phyloP scores from a whole-genome alignment of 2,888 invertebrate genomes.

The Parnassius orleans region DNA sequence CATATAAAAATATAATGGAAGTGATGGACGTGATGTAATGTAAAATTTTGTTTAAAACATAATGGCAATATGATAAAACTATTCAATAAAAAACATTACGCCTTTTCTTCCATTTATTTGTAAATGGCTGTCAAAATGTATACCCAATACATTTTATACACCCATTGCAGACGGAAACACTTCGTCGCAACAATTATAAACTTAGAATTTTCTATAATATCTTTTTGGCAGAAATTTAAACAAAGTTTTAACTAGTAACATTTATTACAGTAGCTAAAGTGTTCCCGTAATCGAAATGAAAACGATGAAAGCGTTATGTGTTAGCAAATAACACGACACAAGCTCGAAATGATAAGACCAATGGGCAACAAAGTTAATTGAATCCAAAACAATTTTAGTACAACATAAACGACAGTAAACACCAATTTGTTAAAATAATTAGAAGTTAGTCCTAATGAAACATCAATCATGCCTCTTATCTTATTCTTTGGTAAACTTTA shows the following conservation, averaged over 20 bases:
- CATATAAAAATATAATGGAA: constrained; percentile 5
- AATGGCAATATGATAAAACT: not conserved
- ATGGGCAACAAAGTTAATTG: constrained; percentile 20
- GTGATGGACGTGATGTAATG: constrained; percentile 5
- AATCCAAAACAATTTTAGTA: constrained; percentile 19
- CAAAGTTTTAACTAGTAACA: not conserved
- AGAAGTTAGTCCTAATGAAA: constrained; percentile 38
- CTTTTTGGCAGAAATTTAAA: not conserved
- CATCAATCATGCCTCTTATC: constrained; percentile 18
- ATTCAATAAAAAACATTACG: not conserved
- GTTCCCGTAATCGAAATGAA: constrained; percentile 40
- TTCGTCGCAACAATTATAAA: constrained; percentile 2
- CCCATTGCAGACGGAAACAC: constrained; percentile 14
- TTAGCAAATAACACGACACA: constrained; percentile 64
- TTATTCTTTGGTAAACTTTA: not conserved
- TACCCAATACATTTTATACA: constrained; percentile 6
- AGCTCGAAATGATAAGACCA: constrained; percentile 41
- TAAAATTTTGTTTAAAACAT: not conserved
- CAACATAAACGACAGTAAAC: constrained; percentile 25
- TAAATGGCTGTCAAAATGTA: constrained; percentile 11
- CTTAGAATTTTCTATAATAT: not conserved
- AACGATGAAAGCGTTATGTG: constrained; percentile 61
- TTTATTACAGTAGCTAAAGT: constrained; percentile 18
- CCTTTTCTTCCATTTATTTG: constrained; percentile 10
- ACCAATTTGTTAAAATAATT: constrained; percentile 24